phyloP scores from a whole-genome alignment of 2,888 invertebrate genomes.

The Pemphredon lugubris region DNA sequence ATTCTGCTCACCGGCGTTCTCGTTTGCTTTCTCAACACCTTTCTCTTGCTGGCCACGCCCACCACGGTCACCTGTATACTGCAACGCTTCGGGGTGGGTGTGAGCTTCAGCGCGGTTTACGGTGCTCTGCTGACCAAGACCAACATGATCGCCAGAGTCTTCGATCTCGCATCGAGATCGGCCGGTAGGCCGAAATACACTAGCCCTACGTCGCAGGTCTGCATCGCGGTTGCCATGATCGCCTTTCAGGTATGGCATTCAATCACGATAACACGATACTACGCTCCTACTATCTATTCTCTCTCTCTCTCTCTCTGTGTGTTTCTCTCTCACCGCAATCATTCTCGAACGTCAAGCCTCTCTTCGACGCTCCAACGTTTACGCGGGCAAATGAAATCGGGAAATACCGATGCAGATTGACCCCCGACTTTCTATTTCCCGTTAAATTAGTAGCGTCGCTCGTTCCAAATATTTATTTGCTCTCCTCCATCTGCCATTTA shows the following conservation, averaged over 20 bases:
- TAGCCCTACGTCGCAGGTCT: constrained; percentile 85
- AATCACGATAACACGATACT: too few species aligned
- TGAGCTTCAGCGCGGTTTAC: constrained; percentile 86
- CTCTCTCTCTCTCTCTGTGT: too few species aligned
- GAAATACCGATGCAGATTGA: too few species aligned
- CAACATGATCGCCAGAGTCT: constrained; percentile 85
- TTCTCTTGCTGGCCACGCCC: constrained; percentile 84
- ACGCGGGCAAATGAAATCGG: too few species aligned
- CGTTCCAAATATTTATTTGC: too few species aligned
- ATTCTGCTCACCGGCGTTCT: constrained; percentile 85
- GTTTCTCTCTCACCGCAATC: too few species aligned
- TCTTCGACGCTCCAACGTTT: too few species aligned
- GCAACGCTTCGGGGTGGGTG: constrained; percentile 85
- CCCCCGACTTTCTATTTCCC: too few species aligned
- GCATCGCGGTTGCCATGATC: constrained; percentile 84
- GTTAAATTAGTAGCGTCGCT: too few species aligned
- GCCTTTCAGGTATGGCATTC: constrained; percentile 82
- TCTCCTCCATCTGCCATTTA: too few species aligned
- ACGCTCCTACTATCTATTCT: too few species aligned
- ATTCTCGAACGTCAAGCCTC: too few species aligned
- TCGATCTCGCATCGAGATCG: constrained; percentile 85
- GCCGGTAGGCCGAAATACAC: constrained; percentile 86
- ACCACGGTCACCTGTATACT: constrained; percentile 84
- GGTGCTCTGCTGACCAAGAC: constrained; percentile 86
- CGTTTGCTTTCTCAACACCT: constrained; percentile 85